Evolutionary conservation across 1,140 invertebrate species (phyloP), one percentile per base, ranked within the genome.

Genomic region (Anastrepha obliqua): DNA sequence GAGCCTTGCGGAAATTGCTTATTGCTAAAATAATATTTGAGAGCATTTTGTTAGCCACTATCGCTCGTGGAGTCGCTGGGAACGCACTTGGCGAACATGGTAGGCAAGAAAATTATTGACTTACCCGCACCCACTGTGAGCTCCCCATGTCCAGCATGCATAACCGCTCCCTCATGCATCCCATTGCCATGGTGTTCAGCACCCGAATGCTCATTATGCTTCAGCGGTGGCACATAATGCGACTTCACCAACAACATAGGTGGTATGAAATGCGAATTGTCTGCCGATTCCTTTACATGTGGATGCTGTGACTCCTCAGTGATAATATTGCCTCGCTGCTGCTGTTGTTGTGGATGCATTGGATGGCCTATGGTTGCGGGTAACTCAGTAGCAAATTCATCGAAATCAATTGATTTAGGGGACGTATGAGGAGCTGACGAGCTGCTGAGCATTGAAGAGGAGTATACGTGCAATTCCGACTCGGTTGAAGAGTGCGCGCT

Each of bases 231-330:
- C 67, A 93, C 90, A 89, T 93, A 93, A 87, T 93, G 91, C 39
- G 92, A 91, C 81, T 93, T 93, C 6, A 93, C 93, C 87, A 93
- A 87, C 70, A 93, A 47, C 93, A 93, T 93, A 11, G 93, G 93
- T 39, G 93, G 93, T 86, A 93, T 93, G n/a, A 93, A 93, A 86
- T 92, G 93, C 17, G 91, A 91, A 60, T 91, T 93, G 87, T 92
- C 91, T 9, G 89, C 89, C 7, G 91, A 90, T 87, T 93, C 92
- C 64, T 92, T 92, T 29, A 90, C 85, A 78, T 93, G 90, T 15
- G 86, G 87, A 65, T 88, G 88, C 58, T 87, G 85, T 2, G 60
- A 44, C 59, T 88, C 89, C 17, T 89, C 88, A 15, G 78, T 85
- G 29, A 88, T 64, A 7, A 88, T 47, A 65, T 87, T 85, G 59